Evolutionary conservation across 1,140 invertebrate species (phyloP).

Genomic region (Telenomus remus): DNA sequence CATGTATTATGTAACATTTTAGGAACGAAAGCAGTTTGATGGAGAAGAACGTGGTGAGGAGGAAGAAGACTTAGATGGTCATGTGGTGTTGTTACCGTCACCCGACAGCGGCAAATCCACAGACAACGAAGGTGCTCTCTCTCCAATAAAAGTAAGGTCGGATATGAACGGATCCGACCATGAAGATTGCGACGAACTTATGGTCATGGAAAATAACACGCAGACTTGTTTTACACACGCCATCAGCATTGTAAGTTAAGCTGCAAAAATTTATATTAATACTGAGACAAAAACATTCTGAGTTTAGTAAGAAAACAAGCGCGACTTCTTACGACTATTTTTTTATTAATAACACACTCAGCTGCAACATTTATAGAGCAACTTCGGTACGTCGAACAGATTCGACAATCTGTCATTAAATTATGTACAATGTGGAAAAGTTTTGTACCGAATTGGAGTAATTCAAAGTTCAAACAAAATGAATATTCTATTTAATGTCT

Average conservation of each 20-base stretch:
- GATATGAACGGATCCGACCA: constrained; percentile 68
- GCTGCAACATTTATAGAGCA: too few relatives aligned
- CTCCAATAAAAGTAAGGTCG: constrained; percentile 70
- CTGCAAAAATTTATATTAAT: neutral
- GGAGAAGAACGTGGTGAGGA: constrained; percentile 65
- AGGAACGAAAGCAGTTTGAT: constrained; percentile 66
- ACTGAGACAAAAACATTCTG: too few relatives aligned
- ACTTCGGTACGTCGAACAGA: too few relatives aligned
- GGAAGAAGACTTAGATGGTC: constrained; percentile 66
- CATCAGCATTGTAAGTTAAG: constrained; percentile 76
- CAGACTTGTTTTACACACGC: constrained; percentile 76
- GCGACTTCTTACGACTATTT: too few relatives aligned
- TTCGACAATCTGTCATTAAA: too few relatives aligned
- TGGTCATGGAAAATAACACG: constrained; percentile 69
- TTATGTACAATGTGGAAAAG: too few relatives aligned
- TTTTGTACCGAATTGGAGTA: too few relatives aligned
- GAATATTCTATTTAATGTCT: too few relatives aligned
- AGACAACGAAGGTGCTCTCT: constrained; percentile 70
- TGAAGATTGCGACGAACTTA: constrained; percentile 69
- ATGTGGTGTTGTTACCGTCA: constrained; percentile 66
- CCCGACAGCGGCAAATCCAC: constrained; percentile 72
- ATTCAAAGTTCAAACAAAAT: too few relatives aligned
- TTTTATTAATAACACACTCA: too few relatives aligned
- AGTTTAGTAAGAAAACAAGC: too few relatives aligned
- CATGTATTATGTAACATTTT: constrained; percentile 20